Conservation (phyloP, 2,888 invertebrate genomes). For the Reticulitermes lucifugus region DNA sequence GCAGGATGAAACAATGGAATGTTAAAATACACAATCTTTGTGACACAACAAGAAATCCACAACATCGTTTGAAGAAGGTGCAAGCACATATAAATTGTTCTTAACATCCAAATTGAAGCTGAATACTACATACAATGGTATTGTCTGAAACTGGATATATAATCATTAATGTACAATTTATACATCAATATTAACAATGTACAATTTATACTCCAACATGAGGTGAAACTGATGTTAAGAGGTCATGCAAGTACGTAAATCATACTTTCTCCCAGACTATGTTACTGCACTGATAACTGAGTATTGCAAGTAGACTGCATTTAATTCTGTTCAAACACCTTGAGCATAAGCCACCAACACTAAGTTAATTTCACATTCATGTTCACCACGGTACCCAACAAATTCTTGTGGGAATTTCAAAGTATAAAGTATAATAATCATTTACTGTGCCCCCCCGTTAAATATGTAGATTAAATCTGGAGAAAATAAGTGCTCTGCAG, state of each 20-base stretch:
- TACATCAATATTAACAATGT: conserved; percentile 1
- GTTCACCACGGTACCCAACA: background rate
- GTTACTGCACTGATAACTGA: background rate
- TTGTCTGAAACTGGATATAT: background rate
- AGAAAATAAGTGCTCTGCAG: no score
- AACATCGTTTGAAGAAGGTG: background rate
- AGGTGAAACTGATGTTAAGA: background rate
- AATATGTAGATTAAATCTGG: no score
- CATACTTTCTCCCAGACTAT: background rate
- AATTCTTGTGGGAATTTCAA: no score
- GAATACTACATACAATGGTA: background rate
- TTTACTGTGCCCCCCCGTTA: no score
- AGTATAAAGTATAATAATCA: no score
- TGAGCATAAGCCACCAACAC: background rate
- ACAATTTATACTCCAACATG: background rate
- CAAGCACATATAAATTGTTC: background rate
- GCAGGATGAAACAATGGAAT: conserved; percentile 1
- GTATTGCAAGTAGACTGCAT: background rate
- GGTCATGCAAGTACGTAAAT: background rate
- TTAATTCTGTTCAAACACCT: background rate
- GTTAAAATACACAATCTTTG: background rate
- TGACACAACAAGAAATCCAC: background rate
- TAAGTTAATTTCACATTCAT: background rate
- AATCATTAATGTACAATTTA: conserved; percentile 13
- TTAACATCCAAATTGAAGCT: background rate